Conservation (phyloP, 2,797 vertebrate genomes). For the Meda fulgida region DNA sequence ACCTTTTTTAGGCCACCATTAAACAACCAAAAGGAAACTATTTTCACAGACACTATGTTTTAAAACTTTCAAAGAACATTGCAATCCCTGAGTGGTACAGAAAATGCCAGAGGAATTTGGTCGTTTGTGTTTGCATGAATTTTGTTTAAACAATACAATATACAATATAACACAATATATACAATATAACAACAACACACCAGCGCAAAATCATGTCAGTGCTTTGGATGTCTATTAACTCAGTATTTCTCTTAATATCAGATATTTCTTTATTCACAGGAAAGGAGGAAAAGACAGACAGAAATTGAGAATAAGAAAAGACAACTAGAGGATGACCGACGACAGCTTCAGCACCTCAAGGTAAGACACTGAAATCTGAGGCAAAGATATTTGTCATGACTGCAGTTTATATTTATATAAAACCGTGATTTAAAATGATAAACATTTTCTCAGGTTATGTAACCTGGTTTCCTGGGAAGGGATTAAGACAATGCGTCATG, state of each 20-base stretch:
- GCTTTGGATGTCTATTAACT: background rate
- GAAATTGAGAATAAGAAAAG: slow-evolving; percentile 89
- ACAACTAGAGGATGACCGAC: slow-evolving; percentile 88
- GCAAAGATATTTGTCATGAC: background rate
- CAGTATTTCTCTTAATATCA: background rate
- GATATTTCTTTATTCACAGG: slow-evolving; percentile 75
- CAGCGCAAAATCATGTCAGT: background rate
- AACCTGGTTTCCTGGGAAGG: background rate
- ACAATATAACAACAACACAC: no score
- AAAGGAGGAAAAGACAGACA: slow-evolving; percentile 86
- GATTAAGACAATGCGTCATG: background rate
- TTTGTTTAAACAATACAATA: no score
- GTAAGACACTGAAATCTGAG: slow-evolving; percentile 65
- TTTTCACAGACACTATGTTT: background rate
- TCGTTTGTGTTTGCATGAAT: background rate
- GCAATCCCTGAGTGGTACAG: background rate
- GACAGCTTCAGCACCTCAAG: slow-evolving; percentile 93
- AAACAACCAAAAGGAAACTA: background rate
- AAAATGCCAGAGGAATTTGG: background rate
- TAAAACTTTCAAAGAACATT: background rate
- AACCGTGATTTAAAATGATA: background rate
- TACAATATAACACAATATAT: no score
- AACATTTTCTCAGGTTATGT: background rate
- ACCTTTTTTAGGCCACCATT: background rate
- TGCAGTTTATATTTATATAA: background rate